Base-by-base conservation (phyloP, 2,797 vertebrate species). In the Strix occidentalis region DNA sequence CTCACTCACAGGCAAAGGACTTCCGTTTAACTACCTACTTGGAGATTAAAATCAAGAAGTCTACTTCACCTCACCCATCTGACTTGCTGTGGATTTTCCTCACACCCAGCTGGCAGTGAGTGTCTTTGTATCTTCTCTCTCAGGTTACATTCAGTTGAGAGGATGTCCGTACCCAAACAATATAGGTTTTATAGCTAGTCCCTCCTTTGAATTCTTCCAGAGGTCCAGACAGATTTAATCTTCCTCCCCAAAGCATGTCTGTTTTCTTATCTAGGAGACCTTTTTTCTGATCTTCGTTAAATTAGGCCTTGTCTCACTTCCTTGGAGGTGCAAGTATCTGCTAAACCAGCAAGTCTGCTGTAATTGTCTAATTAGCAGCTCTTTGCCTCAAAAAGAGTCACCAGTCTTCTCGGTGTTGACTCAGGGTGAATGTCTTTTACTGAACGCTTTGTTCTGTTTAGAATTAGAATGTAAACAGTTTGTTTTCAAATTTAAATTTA, bases 341-440 rank as follows among this genome's bases (percentile, higher is more conserved):
- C 87, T 50, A 77, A 88, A 57, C 23, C 14, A 37, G 43, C 43
- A 45, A 45, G 33, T 33, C 48, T 87, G 9, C 51, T 48, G 3
- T 35, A 58, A 69, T n/a, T 66, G 53, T 29, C 74, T 74, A 13
- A 74, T 93, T 84, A 96, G 60, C 95, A 89, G 83, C 66, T 97
- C 81, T 79, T 90, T 74, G 69, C 17, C 35, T 68, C 41, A 65
- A 8, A 68, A 61, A 13, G 28, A 25, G 24, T 33, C 31, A 24
- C 26, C 45, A 2, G 1, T 68, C 58, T 82, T 72, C 64, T 65
- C 31, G 2, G 2, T 48, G 35, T 60, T 70, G 51, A 65, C 37
- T 75, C 35, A 3, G 45, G 6, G 4, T 63, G 48, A 77, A 48
- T 21, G 23, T 51, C 37, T 76, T 71, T 41, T 43, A 14, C 29